Base-by-base conservation (phyloP, 2,113 vertebrate genomes). In the Actenoides lindsayi region DNA sequence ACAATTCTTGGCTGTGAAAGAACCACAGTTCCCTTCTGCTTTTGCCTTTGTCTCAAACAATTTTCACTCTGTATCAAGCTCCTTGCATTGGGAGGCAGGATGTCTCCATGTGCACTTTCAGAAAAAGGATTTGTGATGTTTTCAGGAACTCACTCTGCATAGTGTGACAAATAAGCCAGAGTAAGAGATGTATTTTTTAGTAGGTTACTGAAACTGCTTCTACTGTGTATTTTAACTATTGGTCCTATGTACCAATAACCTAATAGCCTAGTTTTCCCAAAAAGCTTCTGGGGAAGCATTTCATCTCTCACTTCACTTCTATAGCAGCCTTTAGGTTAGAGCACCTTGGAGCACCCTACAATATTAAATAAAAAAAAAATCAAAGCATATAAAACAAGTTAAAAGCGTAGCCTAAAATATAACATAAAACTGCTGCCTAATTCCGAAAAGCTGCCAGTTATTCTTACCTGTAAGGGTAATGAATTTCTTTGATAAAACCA, bases 291-390 rank as follows among this genome's bases (percentile, higher is more conserved):
- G 28, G 53, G 37, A 94, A 73, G 44, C 39, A 87, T 89, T 94
- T 80, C 41, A 92, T 89, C 75, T 64, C 59, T 82, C 51, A 53
- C 46, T 90, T 91, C 33, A 86, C 93, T 94, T 94, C 90, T 92
- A 78, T 23, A 81, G 64, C 60, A 81, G 76, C 73, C 76, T 89
- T 70, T 62, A 81, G 64, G 88, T 81, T 78, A 89, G 81, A 89
- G 79, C 37, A 86, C 68, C 82, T 95, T 64, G 51, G 69, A 39
- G 71, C 63, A 94, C 44, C 44, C 35, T 75, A 50, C 37, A 56
- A 78, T 89, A 89, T 86, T 68, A 88, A 94, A 92, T 65, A 90
- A 92, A 96, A 93, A 79, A 81, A 95, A 94, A 81, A 44, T 90
- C 80, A 94, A 84, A 94, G 73, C 92, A 78, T 23, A 64, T 71